phyloP scores from a whole-genome alignment of 1,140 invertebrate species.

The Drosophila chauvacae region DNA sequence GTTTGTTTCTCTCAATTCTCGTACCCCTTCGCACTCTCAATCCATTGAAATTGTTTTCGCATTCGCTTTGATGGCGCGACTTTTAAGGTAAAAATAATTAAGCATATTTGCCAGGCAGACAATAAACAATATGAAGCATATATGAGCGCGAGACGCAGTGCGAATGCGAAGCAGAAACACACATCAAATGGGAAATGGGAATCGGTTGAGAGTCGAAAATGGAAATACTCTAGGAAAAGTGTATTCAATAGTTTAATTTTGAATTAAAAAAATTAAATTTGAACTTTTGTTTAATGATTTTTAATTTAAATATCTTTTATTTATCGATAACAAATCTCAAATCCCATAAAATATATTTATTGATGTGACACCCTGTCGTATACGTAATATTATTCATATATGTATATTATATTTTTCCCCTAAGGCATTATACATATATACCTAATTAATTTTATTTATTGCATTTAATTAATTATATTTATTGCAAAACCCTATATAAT shows the following conservation, averaged over 20 bases:
- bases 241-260: neutral
- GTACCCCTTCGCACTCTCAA: neutral
- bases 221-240: constrained; percentile 19
- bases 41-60: constrained; percentile 73
- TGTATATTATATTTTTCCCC: neutral
- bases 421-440: too few species aligned
- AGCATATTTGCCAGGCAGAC: constrained; percentile 73
- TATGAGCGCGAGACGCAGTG: constrained; percentile 50
- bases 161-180: constrained; percentile 50
- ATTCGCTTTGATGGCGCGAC: constrained; percentile 77
- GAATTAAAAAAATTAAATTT: neutral
- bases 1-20: constrained; percentile 15
- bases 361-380: neutral
- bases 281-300: neutral
- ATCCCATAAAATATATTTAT: neutral
- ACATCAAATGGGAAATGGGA: constrained; percentile 32
- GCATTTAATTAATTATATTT: neutral
- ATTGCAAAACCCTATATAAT: neutral
- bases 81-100: constrained; percentile 84
- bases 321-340: neutral
- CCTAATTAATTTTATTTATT: neutral
- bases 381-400: neutral
- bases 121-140: constrained; percentile 63
- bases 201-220: neutral
- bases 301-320: neutral